A percentile compares a stretch with the other conserved stretches of the same genome.
Evolutionary conservation across 2,888 invertebrate genomes (phyloP).

Genomic region (Diarsia brunnea): DNA sequence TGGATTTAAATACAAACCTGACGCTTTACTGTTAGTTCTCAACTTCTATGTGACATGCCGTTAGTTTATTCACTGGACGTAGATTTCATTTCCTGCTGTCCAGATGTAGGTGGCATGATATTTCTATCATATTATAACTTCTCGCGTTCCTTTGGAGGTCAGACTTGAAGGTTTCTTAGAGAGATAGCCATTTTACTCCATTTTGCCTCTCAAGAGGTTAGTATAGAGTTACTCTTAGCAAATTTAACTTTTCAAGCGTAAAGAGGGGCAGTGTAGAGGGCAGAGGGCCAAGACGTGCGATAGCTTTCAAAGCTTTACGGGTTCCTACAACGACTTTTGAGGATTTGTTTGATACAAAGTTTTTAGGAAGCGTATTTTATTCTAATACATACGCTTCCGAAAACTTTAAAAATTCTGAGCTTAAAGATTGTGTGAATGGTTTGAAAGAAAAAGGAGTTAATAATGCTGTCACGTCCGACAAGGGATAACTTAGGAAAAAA

Average conservation of each 20-base stretch:
- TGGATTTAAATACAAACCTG: conserved; percentile 27
- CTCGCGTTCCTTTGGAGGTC: not conserved
- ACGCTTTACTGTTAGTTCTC: conserved; percentile 22
- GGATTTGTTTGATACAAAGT: not conserved
- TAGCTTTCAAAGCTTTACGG: not conserved
- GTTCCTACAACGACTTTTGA: not conserved
- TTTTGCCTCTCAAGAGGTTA: not conserved
- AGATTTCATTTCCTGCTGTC: conserved; percentile 58
- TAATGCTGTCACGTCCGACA: no score
- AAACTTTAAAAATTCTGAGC: no score
- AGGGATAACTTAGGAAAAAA: no score
- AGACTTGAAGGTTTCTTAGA: not conserved
- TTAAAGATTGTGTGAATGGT: no score
- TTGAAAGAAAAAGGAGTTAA: no score
- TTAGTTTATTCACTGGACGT: conserved; percentile 23
- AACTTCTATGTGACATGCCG: conserved; percentile 24
- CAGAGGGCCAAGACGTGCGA: not conserved
- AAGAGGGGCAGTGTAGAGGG: no score
- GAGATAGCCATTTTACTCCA: not conserved
- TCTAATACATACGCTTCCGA: not conserved
- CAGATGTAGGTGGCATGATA: conserved; percentile 22
- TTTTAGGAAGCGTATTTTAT: not conserved
- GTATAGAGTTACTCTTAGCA: no score
- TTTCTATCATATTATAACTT: not conserved
- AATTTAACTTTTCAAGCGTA: not conserved